phyloP scores from a whole-genome alignment of 2,113 vertebrate species.

The Tricholaema leucomelas region DNA sequence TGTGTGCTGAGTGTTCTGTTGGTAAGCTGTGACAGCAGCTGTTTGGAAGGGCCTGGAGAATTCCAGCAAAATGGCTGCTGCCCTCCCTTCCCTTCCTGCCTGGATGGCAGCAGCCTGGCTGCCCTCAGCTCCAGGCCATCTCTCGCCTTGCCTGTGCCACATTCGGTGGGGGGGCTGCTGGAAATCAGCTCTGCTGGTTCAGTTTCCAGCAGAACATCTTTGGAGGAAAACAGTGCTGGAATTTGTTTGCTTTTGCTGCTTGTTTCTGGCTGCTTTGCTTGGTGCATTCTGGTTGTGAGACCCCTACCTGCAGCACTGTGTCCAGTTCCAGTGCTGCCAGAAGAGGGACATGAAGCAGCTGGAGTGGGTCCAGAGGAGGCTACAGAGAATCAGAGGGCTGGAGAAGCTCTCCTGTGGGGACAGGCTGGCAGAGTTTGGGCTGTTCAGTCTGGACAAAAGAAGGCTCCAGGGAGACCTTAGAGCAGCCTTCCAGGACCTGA shows the following conservation, averaged over 20 bases:
- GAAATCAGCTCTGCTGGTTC: not conserved
- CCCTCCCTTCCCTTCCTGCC: not conserved
- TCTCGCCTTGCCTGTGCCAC: rapidly evolving
- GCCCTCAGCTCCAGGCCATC: not conserved
- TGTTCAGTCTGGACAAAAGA: too few relatives aligned
- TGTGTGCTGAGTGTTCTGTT: not conserved
- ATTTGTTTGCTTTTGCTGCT: rapidly evolving
- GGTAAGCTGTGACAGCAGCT: not conserved
- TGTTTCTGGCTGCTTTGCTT: not conserved
- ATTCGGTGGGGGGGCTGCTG: not conserved
- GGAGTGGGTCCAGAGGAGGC: too few relatives aligned
- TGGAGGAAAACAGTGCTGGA: not conserved
- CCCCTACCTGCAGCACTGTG: too few relatives aligned
- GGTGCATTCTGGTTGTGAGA: not conserved
- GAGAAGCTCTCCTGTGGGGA: too few relatives aligned
- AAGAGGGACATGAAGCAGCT: too few relatives aligned
- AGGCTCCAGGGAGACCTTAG: too few relatives aligned
- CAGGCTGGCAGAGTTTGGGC: too few relatives aligned
- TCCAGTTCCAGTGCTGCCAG: too few relatives aligned
- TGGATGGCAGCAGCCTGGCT: not conserved
- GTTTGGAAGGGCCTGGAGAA: not conserved
- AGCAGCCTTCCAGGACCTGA: too few relatives aligned
- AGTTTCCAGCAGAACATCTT: not conserved
- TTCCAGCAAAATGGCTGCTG: constrained; percentile 52
- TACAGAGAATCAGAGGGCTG: too few relatives aligned